phyloP scores from a whole-genome alignment of 2,888 invertebrate genomes.

The Aquatica leii region DNA sequence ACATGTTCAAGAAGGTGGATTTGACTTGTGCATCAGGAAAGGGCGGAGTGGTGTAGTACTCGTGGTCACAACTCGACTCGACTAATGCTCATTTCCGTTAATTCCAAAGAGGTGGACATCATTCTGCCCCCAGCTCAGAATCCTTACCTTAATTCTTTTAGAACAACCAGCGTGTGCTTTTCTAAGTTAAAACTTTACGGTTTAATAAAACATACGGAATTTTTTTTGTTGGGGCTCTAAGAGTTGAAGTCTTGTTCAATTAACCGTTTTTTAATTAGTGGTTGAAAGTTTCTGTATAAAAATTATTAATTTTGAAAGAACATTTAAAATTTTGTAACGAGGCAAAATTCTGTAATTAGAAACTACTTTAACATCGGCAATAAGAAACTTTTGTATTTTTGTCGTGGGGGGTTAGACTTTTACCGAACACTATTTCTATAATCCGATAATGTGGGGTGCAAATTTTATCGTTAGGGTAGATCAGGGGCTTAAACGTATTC shows the following conservation, averaged over 20 bases:
- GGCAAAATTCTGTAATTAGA: conserved; percentile 18
- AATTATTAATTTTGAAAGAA: conserved; percentile 25
- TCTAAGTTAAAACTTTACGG: too few species aligned
- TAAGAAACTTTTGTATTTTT: conserved; percentile 15
- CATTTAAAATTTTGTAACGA: conserved; percentile 16
- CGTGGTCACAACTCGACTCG: conserved; percentile 36
- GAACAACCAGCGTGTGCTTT: too few species aligned
- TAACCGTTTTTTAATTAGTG: conserved; percentile 32
- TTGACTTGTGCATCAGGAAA: conserved; percentile 27
- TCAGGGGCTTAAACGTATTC: conserved; percentile 16
- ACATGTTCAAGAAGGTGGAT: conserved; percentile 23
- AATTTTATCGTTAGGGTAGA: conserved; percentile 18
- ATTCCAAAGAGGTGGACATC: conserved; percentile 25
- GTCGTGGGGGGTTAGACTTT: background rate
- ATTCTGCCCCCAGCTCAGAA: background rate
- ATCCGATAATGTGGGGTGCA: background rate
- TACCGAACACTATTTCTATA: background rate
- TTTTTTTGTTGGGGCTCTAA: conserved; percentile 20
- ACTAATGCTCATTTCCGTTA: conserved; percentile 46
- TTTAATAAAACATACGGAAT: too few species aligned
- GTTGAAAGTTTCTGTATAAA: conserved; percentile 17
- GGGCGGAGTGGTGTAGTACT: conserved; percentile 35
- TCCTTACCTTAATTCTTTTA: too few species aligned
- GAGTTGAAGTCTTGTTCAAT: conserved; percentile 21
- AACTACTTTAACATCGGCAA: conserved; percentile 13